phyloP scores from a whole-genome alignment of 1,140 invertebrate species.

The Phymastichus coffea region DNA sequence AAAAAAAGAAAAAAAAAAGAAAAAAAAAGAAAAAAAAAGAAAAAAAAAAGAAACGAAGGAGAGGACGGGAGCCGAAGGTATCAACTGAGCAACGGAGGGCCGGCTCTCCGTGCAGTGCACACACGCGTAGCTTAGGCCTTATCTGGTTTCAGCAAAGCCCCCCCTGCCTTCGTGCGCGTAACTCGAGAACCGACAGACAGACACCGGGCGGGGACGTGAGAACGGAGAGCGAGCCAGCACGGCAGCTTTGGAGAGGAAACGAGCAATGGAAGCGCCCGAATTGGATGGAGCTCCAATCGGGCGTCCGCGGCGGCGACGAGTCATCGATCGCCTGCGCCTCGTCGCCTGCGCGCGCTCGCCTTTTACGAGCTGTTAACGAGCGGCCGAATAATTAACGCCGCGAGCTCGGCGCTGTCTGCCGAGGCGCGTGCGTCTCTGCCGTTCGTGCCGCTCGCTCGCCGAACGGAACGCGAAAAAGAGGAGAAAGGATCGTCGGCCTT shows the following conservation, averaged over 20 bases:
- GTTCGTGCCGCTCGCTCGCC: no score
- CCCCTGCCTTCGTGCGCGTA: neutral
- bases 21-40: neutral
- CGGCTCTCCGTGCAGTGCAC: neutral
- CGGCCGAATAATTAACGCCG: no score
- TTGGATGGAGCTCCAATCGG: no score
- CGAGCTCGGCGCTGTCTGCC: no score
- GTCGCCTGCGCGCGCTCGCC: neutral
- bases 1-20: neutral
- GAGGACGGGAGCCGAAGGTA: neutral
- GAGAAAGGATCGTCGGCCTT: no score
- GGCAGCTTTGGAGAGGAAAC: neutral
- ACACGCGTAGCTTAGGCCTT: slow-evolving; percentile 12
- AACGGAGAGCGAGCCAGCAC: neutral
- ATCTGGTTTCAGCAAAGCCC: slow-evolving; percentile 18
- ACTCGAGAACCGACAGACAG: slow-evolving; percentile 14
- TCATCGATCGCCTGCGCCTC: slow-evolving; percentile 3
- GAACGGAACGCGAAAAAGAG: no score
- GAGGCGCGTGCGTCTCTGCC: no score
- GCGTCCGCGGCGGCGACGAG: no score
- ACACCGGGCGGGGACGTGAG: neutral
- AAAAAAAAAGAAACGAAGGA: no score
- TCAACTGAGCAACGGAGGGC: slow-evolving; percentile 15
- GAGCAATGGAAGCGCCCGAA: no score
- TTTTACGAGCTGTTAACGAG: no score